A percentile compares a stretch with the other conserved stretches of the same genome.
These are phyloP conservation scores for Neotoxoptera formosana DNA, from an alignment of 1,140 invertebrate genomes.

Conservation along the genomic window DNA sequence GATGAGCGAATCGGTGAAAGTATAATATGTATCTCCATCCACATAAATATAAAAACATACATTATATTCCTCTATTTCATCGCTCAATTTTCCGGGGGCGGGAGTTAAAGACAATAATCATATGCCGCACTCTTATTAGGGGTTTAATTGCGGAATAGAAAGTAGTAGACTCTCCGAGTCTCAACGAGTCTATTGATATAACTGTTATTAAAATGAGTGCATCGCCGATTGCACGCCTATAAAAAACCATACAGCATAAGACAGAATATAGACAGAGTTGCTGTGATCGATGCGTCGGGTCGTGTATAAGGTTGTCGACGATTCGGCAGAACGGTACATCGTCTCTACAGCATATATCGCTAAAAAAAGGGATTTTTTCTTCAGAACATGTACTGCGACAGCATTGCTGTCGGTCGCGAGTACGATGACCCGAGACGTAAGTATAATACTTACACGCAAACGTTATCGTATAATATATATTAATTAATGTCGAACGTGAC, in stretches of 20 bases:
- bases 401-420: not conserved
- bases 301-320: not conserved
- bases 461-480: not conserved
- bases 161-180: not conserved
- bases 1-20: no score
- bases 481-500: not conserved
- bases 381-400: not conserved
- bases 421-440: not conserved
- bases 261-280: not conserved
- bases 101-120: not conserved
- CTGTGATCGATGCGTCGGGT: not conserved
- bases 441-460: not conserved
- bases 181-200: not conserved
- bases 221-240: not conserved
- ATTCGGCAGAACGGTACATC: not conserved
- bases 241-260: not conserved
- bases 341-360: not conserved
- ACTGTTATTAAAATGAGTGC: not conserved
- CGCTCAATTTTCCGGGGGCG: not conserved
- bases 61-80: no score
- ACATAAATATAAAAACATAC: not conserved
- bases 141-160: not conserved
- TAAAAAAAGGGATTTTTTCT: not conserved
- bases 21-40: not conserved
- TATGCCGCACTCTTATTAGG: not conserved